These are phyloP conservation scores for Benthosema pterotum DNA, from an alignment of 2,797 vertebrate species.

Conservation along the genomic window DNA sequence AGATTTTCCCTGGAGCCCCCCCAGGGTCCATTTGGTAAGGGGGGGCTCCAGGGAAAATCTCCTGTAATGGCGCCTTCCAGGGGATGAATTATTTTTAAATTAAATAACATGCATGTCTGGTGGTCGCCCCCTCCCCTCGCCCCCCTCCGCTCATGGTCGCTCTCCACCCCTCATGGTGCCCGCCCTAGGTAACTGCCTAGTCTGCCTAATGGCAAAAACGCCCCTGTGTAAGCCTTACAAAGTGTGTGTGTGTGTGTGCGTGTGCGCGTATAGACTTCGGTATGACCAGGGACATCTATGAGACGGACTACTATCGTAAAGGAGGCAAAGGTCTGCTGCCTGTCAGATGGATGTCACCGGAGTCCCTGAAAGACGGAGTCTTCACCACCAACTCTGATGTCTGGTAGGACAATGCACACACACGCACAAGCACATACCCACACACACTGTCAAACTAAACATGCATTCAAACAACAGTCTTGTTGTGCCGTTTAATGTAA, in stretches of 20 bases:
- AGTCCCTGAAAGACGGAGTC: conserved; percentile 97
- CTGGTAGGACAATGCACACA: conserved; percentile 79
- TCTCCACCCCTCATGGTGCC: no score
- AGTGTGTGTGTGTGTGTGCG: not conserved
- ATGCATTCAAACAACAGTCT: conserved; percentile 1
- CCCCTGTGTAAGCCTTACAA: no score
- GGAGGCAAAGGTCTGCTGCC: conserved; percentile 97
- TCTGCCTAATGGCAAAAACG: no score
- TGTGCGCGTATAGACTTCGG: conserved; percentile 86
- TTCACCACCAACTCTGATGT: conserved; percentile 98
- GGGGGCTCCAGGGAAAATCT: no score
- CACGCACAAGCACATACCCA: conserved; percentile 2
- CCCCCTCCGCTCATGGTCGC: no score
- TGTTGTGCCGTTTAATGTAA: not conserved
- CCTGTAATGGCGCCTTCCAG: no score
- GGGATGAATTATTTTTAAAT: no score
- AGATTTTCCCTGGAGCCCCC: no score
- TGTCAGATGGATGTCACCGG: conserved; percentile 98
- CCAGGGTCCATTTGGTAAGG: no score
- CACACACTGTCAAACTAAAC: not conserved
- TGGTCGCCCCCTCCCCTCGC: no score
- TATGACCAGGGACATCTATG: conserved; percentile 98
- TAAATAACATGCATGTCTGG: no score
- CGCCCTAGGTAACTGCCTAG: no score
- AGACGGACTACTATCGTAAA: conserved; percentile 98